These are phyloP conservation scores for Exocentrus adspersus DNA, from an alignment of 2,888 invertebrate species.

Conservation along the genomic window DNA sequence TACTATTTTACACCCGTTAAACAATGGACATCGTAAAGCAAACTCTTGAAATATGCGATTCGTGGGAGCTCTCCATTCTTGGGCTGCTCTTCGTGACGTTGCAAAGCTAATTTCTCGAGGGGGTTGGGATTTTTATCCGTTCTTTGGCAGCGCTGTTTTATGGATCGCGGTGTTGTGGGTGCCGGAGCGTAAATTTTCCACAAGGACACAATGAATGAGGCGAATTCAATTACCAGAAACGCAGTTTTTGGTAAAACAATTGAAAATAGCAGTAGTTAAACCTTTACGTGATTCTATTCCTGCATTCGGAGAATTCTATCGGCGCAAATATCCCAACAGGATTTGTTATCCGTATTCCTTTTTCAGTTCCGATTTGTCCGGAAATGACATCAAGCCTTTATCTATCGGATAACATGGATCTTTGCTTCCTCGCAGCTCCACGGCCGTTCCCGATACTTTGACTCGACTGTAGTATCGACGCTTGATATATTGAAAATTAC, in stretches of 20 bases:
- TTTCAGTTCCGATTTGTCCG: constrained; percentile 19
- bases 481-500: neutral
- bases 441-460: neutral
- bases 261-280: no score
- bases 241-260: no score
- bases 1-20: constrained; percentile 49
- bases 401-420: constrained; percentile 6
- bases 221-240: no score
- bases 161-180: neutral
- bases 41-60: constrained; percentile 36
- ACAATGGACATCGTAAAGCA: constrained; percentile 39
- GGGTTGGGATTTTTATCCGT: constrained; percentile 38
- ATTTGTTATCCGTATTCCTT: constrained; percentile 25
- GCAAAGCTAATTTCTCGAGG: constrained; percentile 38
- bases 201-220: no score
- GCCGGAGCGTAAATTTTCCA: neutral
- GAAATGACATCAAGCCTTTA: constrained; percentile 24
- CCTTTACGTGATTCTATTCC: no score
- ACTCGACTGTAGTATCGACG: neutral
- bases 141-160: constrained; percentile 25
- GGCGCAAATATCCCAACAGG: constrained; percentile 23
- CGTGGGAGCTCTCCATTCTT: constrained; percentile 30
- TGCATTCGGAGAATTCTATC: constrained; percentile 10
- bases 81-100: neutral
- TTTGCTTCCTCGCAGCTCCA: neutral